Evolutionary conservation across 2,797 vertebrate genomes (phyloP).

Genomic region (Eulemur coronatus): DNA sequence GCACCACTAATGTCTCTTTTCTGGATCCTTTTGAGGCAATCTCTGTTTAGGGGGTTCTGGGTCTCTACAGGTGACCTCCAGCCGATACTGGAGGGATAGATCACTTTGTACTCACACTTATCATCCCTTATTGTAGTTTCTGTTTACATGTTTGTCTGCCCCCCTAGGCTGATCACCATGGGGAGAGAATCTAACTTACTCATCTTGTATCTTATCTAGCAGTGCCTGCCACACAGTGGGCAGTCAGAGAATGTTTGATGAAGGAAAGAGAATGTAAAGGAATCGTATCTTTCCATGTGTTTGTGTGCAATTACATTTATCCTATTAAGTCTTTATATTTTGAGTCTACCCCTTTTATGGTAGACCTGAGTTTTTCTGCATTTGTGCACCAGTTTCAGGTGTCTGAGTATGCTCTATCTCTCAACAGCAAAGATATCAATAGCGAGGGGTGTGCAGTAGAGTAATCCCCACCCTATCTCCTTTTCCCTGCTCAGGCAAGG

Average conservation of each 20-base stretch:
- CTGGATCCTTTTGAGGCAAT: not conserved
- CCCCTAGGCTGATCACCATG: not conserved
- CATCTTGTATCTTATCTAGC: slow-evolving; percentile 44
- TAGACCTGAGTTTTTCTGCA: not conserved
- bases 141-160: slow-evolving; percentile 26
- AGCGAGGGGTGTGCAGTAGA: not conserved
- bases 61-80: not conserved
- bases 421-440: not conserved
- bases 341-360: not conserved
- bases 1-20: not conserved
- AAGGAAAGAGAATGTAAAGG: slow-evolving; percentile 16
- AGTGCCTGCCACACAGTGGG: slow-evolving; percentile 62
- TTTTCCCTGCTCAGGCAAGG: not conserved
- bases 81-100: not conserved
- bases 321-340: slow-evolving; percentile 25
- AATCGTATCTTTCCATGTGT: not conserved
- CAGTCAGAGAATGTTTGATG: slow-evolving; percentile 38
- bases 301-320: slow-evolving; percentile 33
- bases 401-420: not conserved
- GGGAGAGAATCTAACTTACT: slow-evolving; percentile 46
- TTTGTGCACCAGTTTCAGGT: not conserved
- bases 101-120: not conserved
- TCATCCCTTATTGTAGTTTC: not conserved
- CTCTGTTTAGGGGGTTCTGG: not conserved
- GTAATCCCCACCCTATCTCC: not conserved